Conservation (phyloP, 2,113 vertebrate species). For the Caretta caretta region DNA sequence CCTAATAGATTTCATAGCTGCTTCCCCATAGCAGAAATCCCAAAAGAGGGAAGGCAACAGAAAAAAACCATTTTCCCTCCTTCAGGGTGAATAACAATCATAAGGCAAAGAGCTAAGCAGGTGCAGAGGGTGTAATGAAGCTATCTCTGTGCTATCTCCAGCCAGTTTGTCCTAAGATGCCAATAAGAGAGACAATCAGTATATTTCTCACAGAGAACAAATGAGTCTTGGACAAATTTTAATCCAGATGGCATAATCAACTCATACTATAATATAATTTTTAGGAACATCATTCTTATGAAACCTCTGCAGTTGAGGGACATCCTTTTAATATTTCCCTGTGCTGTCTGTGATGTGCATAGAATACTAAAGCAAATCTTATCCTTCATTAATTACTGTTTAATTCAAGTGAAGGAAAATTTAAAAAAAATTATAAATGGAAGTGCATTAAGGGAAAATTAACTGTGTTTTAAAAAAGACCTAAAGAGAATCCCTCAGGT, state of each 20-base stretch:
- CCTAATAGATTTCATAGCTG: background rate
- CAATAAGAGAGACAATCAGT: background rate
- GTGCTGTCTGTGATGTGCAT: background rate
- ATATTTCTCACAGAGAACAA: background rate
- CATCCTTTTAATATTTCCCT: constrained; percentile 3
- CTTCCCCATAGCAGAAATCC: background rate
- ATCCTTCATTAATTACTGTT: background rate
- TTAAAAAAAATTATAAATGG: background rate
- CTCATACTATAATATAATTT: background rate
- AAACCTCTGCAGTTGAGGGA: background rate
- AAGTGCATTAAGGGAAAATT: background rate
- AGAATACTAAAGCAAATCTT: background rate
- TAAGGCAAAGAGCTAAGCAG: background rate
- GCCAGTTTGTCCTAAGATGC: background rate
- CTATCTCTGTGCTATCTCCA: background rate
- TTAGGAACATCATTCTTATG: background rate
- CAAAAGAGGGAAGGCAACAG: background rate
- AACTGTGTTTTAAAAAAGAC: background rate
- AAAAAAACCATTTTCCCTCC: background rate
- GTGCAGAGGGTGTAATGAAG: background rate
- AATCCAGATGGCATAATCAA: background rate
- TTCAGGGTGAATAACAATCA: background rate
- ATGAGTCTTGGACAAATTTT: background rate
- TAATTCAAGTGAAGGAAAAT: background rate
- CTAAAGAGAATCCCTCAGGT: rapidly evolving